Evolutionary conservation across 2,888 invertebrate genomes (phyloP).

Genomic region (Perdita meconis): DNA sequence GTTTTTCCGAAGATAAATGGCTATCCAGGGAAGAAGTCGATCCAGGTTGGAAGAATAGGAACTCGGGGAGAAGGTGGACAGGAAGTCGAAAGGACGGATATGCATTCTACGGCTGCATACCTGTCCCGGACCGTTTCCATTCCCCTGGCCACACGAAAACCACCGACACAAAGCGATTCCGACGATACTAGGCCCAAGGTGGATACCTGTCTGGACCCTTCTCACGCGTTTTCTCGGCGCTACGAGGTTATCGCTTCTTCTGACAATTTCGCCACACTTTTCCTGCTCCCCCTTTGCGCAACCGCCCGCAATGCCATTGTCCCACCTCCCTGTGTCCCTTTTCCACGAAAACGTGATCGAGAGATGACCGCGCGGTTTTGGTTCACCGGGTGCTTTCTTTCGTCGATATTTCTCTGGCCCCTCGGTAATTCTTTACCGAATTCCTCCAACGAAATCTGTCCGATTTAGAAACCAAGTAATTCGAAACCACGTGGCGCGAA

Average conservation of each 20-base stretch:
- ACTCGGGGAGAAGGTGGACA: conserved; percentile 31
- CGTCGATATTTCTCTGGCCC: too few species aligned
- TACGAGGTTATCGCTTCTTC: conserved; percentile 36
- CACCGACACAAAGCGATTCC: conserved; percentile 43
- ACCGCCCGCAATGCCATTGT: conserved; percentile 55
- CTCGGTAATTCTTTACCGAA: too few species aligned
- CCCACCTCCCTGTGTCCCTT: neutral
- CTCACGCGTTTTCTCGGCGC: conserved; percentile 35
- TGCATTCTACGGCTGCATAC: conserved; percentile 41
- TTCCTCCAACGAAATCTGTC: too few species aligned
- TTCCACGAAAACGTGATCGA: conserved; percentile 40
- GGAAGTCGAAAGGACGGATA: conserved; percentile 54
- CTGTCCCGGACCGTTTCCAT: conserved; percentile 28
- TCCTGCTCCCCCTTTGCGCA: conserved; percentile 70
- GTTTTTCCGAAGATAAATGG: neutral
- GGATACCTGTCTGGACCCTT: conserved; percentile 61
- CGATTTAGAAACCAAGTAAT: too few species aligned
- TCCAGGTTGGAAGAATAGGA: neutral
- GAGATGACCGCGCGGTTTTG: conserved; percentile 22
- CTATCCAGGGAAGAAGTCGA: neutral
- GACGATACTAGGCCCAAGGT: conserved; percentile 1
- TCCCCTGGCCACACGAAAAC: conserved; percentile 53
- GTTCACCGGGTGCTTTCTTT: neutral
- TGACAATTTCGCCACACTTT: conserved; percentile 71
- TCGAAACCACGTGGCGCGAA: too few species aligned